Conservation (phyloP, 2,797 vertebrate genomes). For the Steatocranus sp. region DNA sequence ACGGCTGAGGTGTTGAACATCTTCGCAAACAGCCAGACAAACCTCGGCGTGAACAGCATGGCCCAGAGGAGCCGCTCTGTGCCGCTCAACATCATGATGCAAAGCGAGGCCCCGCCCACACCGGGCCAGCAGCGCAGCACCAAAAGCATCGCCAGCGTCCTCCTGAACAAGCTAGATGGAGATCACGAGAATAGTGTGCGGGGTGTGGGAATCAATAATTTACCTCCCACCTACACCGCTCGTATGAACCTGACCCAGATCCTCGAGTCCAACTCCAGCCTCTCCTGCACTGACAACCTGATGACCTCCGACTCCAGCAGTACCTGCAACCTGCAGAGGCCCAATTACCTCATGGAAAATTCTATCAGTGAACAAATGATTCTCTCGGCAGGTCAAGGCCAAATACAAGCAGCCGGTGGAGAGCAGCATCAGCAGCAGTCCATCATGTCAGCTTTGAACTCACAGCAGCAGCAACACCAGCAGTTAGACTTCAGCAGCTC, state of each 20-base stretch:
- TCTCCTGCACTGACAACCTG: slow-evolving; percentile 81
- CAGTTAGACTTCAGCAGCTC: slow-evolving; percentile 87
- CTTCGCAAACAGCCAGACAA: slow-evolving; percentile 80
- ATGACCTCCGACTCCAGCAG: slow-evolving; percentile 77
- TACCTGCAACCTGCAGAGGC: slow-evolving; percentile 85
- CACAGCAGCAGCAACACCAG: slow-evolving; percentile 60
- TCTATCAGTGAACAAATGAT: slow-evolving; percentile 82
- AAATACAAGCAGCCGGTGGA: slow-evolving; percentile 73
- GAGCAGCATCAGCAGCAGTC: slow-evolving; percentile 59
- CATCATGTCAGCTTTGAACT: slow-evolving; percentile 39
- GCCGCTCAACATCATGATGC: slow-evolving; percentile 97
- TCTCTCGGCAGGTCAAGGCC: slow-evolving; percentile 81
- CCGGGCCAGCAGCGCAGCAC: slow-evolving; percentile 79
- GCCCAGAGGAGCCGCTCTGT: slow-evolving; percentile 97
- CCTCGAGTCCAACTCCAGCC: slow-evolving; percentile 82
- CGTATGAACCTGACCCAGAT: slow-evolving; percentile 99
- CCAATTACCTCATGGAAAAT: slow-evolving; percentile 89
- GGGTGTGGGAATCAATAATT: slow-evolving; percentile 88
- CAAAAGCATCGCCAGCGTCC: slow-evolving; percentile 87
- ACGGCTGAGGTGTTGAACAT: slow-evolving; percentile 86
- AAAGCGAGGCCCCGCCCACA: slow-evolving; percentile 84
- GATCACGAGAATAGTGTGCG: slow-evolving; percentile 84
- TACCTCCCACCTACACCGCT: slow-evolving; percentile 92
- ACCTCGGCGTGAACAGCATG: slow-evolving; percentile 82
- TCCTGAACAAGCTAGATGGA: slow-evolving; percentile 92